Evolutionary conservation across 2,888 invertebrate species (phyloP).

Genomic region (Amphipyra tragopoginis): DNA sequence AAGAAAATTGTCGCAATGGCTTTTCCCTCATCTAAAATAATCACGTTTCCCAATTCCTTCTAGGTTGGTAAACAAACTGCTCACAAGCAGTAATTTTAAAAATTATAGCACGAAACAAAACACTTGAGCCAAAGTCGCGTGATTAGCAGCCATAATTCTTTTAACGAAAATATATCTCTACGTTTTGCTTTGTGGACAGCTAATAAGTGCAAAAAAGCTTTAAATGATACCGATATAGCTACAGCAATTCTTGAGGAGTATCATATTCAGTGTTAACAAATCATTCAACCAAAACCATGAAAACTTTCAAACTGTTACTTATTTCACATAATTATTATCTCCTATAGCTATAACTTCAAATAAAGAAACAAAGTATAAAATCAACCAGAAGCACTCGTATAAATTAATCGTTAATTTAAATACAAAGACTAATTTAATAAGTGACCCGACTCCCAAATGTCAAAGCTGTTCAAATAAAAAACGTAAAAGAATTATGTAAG

Average conservation of each 20-base stretch:
- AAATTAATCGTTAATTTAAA: slow-evolving; percentile 89
- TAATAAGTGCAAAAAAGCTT: slow-evolving; percentile 36
- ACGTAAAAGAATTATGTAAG: slow-evolving; percentile 79
- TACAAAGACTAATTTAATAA: slow-evolving; percentile 90
- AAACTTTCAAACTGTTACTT: not conserved
- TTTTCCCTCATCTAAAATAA: too few species aligned
- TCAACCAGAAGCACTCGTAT: slow-evolving; percentile 71
- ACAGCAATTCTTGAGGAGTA: slow-evolving; percentile 27
- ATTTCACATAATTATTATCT: not conserved
- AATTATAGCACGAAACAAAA: slow-evolving; percentile 49
- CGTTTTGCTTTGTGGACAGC: slow-evolving; percentile 44
- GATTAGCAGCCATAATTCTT: slow-evolving; percentile 49
- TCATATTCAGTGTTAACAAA: slow-evolving; percentile 26
- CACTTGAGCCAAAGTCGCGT: slow-evolving; percentile 50
- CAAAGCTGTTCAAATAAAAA: slow-evolving; percentile 86
- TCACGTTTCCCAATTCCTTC: not conserved
- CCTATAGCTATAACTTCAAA: not conserved
- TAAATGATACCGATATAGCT: slow-evolving; percentile 43
- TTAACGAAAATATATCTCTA: slow-evolving; percentile 42
- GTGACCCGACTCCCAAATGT: slow-evolving; percentile 86
- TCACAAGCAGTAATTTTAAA: slow-evolving; percentile 32
- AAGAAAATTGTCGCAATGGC: too few species aligned
- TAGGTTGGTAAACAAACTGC: slow-evolving; percentile 22
- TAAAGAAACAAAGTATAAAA: slow-evolving; percentile 26
- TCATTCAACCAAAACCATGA: not conserved